Evolutionary conservation across 2,113 vertebrate species (phyloP).

Genomic region (Ictalurus furcatus): DNA sequence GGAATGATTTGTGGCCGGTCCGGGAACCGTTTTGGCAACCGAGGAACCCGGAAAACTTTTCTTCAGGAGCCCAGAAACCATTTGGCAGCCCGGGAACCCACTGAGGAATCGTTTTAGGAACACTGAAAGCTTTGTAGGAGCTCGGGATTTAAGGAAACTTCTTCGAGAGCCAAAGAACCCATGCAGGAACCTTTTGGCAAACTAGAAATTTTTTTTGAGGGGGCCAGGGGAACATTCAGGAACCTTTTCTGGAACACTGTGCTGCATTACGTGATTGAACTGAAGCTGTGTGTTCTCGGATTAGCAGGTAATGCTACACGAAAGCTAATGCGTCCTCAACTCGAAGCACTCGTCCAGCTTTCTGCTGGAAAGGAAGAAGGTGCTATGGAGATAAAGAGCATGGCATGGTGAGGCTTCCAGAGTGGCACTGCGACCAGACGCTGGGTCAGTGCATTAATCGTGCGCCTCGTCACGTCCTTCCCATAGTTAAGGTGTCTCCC

Average conservation of each 20-base stretch:
- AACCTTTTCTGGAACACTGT: not conserved
- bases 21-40: not conserved
- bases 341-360: not conserved
- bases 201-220: not conserved
- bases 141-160: not conserved
- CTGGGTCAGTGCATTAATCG: slow-evolving; percentile 52
- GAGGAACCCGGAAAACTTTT: not conserved
- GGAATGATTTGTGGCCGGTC: not conserved
- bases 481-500: slow-evolving; percentile 54
- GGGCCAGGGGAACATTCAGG: not conserved
- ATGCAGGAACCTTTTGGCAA: not conserved
- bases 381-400: not conserved
- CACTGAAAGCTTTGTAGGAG: not conserved
- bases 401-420: slow-evolving; percentile 27
- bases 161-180: not conserved
- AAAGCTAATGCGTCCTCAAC: not conserved
- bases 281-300: not conserved
- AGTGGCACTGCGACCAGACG: slow-evolving; percentile 18
- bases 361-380: not conserved
- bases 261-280: not conserved
- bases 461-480: slow-evolving; percentile 18
- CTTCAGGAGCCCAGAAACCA: not conserved
- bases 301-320: not conserved
- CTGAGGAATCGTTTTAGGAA: not conserved
- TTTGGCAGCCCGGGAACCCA: not conserved